phyloP scores from a whole-genome alignment of 1,140 invertebrate species.

The Physella acuta region DNA sequence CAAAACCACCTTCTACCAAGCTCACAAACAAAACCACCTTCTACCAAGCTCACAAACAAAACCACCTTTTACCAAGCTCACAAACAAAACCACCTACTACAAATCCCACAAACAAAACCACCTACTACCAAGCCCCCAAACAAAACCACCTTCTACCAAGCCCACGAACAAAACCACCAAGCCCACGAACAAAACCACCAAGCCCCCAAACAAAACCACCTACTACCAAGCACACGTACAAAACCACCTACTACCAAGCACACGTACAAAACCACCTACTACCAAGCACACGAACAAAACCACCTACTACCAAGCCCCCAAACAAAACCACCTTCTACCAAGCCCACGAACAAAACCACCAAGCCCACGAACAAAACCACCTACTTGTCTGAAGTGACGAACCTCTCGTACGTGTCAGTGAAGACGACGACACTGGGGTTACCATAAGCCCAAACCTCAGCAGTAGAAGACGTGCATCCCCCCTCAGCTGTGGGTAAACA shows the following conservation, averaged over 20 bases:
- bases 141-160: background rate
- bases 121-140: no score
- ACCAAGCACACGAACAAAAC: background rate
- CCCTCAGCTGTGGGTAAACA: no score
- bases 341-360: background rate
- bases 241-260: background rate
- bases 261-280: background rate
- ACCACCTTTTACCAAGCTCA: background rate
- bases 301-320: background rate
- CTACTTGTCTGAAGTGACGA: constrained; percentile 8
- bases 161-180: background rate
- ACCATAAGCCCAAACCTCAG: constrained; percentile 15
- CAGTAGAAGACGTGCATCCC: no score
- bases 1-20: no score
- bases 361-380: constrained; percentile 1
- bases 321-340: background rate
- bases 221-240: background rate
- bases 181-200: background rate
- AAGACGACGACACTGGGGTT: constrained; percentile 6
- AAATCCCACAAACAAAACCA: background rate
- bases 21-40: no score
- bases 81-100: background rate
- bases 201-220: background rate
- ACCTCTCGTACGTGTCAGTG: constrained; percentile 4
- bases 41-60: background rate